Base-by-base conservation (phyloP, 2,888 invertebrate genomes). In the Pasiphila rectangulata region DNA sequence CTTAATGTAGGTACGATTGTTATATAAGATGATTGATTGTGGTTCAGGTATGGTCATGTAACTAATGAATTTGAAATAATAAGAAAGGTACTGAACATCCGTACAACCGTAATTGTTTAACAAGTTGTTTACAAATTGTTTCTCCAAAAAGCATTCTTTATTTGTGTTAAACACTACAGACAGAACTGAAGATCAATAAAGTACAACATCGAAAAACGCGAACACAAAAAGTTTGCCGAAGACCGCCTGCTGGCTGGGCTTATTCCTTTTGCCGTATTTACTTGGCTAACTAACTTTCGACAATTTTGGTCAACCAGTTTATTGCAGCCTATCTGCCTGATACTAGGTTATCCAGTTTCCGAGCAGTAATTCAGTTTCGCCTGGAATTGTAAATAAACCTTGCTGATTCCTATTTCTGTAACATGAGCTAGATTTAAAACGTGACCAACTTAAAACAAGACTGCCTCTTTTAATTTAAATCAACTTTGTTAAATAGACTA, bases 191-290 rank as follows among this genome's bases (percentile, higher is more conserved):
- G n/a, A n/a, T n/a, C n/a, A n/a, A n/a, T 13, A 4, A 27, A 27
- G 13, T 27, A 27, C 12, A 27, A 27, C 13, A 27, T 6, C 7
- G 7, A 7, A 27, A 12, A 25, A 27, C 25, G 25, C 1, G 10
- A 25, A 25, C 27, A 27, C 13, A 7, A 27, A 27, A 27, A 27
- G 7, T 13, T 13, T 13, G 13, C 27, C 6, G 13, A 27, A 13
- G 27, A 27, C 13, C 7, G 13, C 27, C 27, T 27, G 13, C 13
- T 27, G 12, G 12, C 27, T 25, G 12, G 12, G 6, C 27, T 27
- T 27, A 13, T 27, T 27, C 27, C 27, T 27, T n/a, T n/a, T n/a
- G n/a, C n/a, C n/a, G n/a, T 27, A 30, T 16, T 15, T 30, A 30
- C 16, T 9, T n/a, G 30, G 16, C 1, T 15, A 30, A 30, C 15